A percentile compares a stretch with the other conserved stretches of the same genome.
These are phyloP conservation scores for Neostethus bicornis DNA, from an alignment of 2,797 vertebrate species.

Conservation along the genomic window DNA sequence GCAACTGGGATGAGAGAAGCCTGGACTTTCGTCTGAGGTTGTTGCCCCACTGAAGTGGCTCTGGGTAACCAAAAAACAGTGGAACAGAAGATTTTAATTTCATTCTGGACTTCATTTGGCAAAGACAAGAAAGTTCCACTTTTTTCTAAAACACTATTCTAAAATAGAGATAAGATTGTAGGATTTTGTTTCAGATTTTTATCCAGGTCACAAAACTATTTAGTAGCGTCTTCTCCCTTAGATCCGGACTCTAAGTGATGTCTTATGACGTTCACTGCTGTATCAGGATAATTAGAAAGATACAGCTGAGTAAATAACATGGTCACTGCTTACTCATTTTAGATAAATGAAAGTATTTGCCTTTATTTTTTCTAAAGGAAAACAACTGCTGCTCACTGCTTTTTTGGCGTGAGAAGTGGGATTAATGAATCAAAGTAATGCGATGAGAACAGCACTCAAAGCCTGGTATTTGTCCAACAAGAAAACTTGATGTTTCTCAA, in stretches of 20 bases:
- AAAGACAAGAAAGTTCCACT: too few relatives aligned
- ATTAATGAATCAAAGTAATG: slow-evolving; percentile 23
- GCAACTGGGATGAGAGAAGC: too few relatives aligned
- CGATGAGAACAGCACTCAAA: slow-evolving; percentile 15
- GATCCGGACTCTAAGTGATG: slow-evolving; percentile 24
- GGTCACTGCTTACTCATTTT: slow-evolving; percentile 32
- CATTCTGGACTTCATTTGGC: not conserved
- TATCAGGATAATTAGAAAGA: slow-evolving; percentile 35
- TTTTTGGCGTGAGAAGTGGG: not conserved
- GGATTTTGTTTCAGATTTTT: too few relatives aligned
- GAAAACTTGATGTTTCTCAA: slow-evolving; percentile 20
- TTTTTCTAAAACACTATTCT: too few relatives aligned
- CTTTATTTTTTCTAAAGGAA: slow-evolving; percentile 1
- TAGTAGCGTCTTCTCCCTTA: too few relatives aligned
- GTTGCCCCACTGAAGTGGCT: too few relatives aligned
- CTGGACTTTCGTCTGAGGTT: too few relatives aligned
- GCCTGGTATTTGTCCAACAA: slow-evolving; percentile 14
- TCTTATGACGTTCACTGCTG: slow-evolving; percentile 38
- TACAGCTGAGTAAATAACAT: slow-evolving; percentile 19
- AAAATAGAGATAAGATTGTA: too few relatives aligned
- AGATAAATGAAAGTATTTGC: slow-evolving; percentile 6
- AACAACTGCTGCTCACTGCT: not conserved
- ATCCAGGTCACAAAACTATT: too few relatives aligned
- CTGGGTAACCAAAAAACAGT: too few relatives aligned
- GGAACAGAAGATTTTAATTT: not conserved